Evolutionary conservation across 2,888 invertebrate genomes (phyloP), one percentile per base, ranked within the genome.

Genomic region (Orthonevra nobilis): DNA sequence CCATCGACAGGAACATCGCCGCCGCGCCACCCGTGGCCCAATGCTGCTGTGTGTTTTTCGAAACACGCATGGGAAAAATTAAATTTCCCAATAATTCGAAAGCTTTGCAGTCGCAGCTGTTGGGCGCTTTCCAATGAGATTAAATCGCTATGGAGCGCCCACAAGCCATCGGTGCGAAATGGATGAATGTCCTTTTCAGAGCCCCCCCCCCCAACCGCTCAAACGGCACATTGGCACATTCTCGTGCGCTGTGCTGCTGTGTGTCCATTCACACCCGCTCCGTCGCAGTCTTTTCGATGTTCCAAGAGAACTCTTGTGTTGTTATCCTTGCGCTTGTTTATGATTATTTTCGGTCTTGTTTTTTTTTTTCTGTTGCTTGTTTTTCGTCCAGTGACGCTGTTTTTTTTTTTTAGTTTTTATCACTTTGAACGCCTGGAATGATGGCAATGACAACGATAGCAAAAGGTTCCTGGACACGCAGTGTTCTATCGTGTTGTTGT

Each of bases 51-150:
- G 46, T 38, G 38, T 40, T 40, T n/a, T 40, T 19, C 10, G 12
- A 20, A 17, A 12, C 72, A 83, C 83, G 83, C 83, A 81, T 82
- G 83, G 83, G 83, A 83, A 83, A 83, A 82, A 82, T 82, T 83
- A 83, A 83, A 82, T 83, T 83, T 84, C 82, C 83, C 84, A 84
- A 84, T 84, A 84, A 83, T 84, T 84, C 84, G 84, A 83, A 83
- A 83, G 84, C 83, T 84, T 83, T 84, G 81, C 61, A 70, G 77
- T 77, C 83, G 84, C 88, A 88, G 87, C 87, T 88, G 88, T 84
- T 85, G 85, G 85, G 85, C 85, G 85, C 86, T 85, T 86, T 86
- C 84, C 87, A 86, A 87, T 86, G 85, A 86, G 87, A 88, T 88
- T 88, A 88, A 88, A 88, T 86, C 86, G 86, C 85, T 87, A 84